Evolutionary conservation across 2,888 invertebrate species (phyloP), one percentile per base, ranked within the genome.

Genomic region (Brachypalpus laphriformis): DNA sequence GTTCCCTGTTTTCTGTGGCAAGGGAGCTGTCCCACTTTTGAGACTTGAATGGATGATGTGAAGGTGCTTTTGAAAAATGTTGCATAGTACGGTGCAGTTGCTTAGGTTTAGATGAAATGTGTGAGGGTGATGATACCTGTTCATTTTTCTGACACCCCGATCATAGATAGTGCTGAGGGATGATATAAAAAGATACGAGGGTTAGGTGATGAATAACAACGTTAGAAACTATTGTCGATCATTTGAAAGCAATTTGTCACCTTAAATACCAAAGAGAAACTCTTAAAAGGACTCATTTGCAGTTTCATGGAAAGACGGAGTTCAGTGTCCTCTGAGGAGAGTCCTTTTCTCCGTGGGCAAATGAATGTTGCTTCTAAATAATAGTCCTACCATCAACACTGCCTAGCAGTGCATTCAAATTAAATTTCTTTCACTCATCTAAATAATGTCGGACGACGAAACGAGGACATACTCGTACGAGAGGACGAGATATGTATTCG

Each of bases 11-110:
- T 63, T 63, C 61, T 82, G 47, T 34, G 45, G 34, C 16, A 71
- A 34, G 18, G 34, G 34, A 18, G 59, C 51, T 82, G 77, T 66
- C 66, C 45, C 59, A 82, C 22, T 77, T 82, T 66, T 8, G 65
- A 65, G 71, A 71, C 65, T 54, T 66, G 77, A 72, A 82, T 72
- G 25, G 37, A 71, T 71, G 65, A 45, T 37, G 65, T 51, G 71
- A 59, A 59, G 42, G 74, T 51, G 74, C 11, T 74, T 78, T 47
- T 51, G 40, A 65, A 59, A 82, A 77, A 75, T 66, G 28, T 28
- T 63, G 16, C 28, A 75, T 68, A 61, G 59, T 20, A 22, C 20
- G 8, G 28, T n/a, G n/a, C n/a, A 54, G 18, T 25, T 47, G 28
- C 56, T 61, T 40, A 49, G 20, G 7, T 49, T 20, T 31, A 20